phyloP scores from a whole-genome alignment of 2,888 invertebrate species.

The Barypeithes pellucidus region DNA sequence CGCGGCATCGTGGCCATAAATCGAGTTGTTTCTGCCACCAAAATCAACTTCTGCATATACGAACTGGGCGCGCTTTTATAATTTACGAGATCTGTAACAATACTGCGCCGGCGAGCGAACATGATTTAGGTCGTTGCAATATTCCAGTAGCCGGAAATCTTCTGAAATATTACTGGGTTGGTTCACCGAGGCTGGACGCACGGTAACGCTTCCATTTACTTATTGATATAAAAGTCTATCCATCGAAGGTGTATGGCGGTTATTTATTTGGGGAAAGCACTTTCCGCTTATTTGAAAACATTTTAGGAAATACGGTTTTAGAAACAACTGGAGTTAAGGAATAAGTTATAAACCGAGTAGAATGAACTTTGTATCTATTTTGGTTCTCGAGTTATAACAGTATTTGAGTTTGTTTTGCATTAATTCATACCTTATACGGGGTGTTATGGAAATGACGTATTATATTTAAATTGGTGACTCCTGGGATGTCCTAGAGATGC shows the following conservation, averaged over 20 bases:
- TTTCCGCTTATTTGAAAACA: constrained; percentile 16
- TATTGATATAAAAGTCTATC: constrained; percentile 53
- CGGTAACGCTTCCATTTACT: constrained; percentile 48
- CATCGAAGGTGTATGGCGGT: constrained; percentile 44
- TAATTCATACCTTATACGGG: no score
- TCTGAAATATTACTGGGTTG: constrained; percentile 58
- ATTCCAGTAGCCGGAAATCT: constrained; percentile 59
- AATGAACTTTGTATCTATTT: no score
- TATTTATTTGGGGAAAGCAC: constrained; percentile 45
- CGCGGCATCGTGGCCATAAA: constrained; percentile 50
- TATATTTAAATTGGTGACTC: no score
- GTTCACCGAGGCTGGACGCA: constrained; percentile 37
- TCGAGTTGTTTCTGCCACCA: constrained; percentile 50
- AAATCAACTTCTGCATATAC: constrained; percentile 59
- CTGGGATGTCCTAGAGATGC: no score
- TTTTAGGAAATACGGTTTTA: constrained; percentile 3
- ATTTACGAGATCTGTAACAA: constrained; percentile 62
- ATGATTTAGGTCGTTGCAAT: constrained; percentile 62
- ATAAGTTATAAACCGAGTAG: no score
- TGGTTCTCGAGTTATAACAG: no score
- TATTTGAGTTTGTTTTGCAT: no score
- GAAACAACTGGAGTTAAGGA: no score
- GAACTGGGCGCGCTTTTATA: constrained; percentile 53
- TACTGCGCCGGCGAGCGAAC: constrained; percentile 58
- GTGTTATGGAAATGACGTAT: no score